Evolutionary conservation across 2,113 vertebrate genomes (phyloP), one percentile per base, ranked within the genome.

Genomic region (Monopterus albus): DNA sequence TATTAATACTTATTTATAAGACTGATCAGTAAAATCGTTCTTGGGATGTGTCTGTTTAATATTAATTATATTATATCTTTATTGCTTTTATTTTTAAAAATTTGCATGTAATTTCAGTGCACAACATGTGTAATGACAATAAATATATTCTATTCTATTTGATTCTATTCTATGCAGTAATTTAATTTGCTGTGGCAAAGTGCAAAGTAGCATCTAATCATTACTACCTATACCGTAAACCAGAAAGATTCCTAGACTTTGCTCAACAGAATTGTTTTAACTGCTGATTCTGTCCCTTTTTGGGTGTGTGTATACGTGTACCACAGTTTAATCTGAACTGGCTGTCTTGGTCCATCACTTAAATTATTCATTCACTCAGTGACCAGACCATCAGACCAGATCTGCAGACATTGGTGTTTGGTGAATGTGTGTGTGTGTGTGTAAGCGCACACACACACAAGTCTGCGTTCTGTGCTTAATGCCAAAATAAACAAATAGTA

Each of bases 301-400:
- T n/a, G n/a, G n/a, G n/a, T n/a, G 29, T 31, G 29, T 7, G 5
- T 31, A 23, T 18, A 38, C 36, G 68, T 15, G 35, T 12, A 3
- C 6, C 7, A 25, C 7, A 18, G 38, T 53, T 39, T n/a, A 18
- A 17, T 21, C 3, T 58, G 53, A 60, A 52, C 83, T 26, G 40
- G 67, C 62, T 55, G n/a, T n/a, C n/a, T n/a, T n/a, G n/a, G n/a
- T n/a, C n/a, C 47, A 36, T 79, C 59, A 33, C 15, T 52, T 11
- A 20, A 47, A 70, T 83, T 78, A 83, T 81, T 87, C 66, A 81
- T 82, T 46, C 17, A 82, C 66, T 62, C 47, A 26, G 40, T 66
- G 13, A 52, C 17, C 55, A 59, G 36, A 71, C n/a, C 35, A n/a
- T 69, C 62, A 69, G 26, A 59, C 42, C 58, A 71, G 50, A 10